Base-by-base conservation (phyloP, 2,113 vertebrate species). In the Petrocephalus microphthalmus region DNA sequence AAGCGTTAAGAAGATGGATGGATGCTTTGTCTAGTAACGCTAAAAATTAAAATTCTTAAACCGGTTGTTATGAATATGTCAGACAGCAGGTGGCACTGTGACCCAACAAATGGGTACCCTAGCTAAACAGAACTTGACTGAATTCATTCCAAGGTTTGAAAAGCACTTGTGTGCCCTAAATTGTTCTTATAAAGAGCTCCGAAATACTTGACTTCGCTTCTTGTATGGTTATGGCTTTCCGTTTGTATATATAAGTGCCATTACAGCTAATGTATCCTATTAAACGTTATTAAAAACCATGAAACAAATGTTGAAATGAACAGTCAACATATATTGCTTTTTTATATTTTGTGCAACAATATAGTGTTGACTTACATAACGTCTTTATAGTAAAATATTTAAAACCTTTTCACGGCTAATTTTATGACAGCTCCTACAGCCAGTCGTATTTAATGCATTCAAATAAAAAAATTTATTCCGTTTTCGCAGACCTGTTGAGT, bases 141-240 rank as follows among this genome's bases (percentile, higher is more conserved):
- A 94, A 94, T 94, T 93, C 92, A 92, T 92, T 94, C 93, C 93
- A 94, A 95, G 94, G 93, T 95, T 95, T 96, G 94, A 95, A 95
- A 95, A 95, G 94, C 94, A 95, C 94, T 96, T 95, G 94, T 95
- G 93, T 93, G 91, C 92, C 92, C 95, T 95, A 95, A 95, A 96
- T 94, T 95, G 95, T 95, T 95, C 94, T 95, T 95, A 95, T 94
- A 95, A 95, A 95, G 94, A 95, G 94, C 95, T 94, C 93, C 92
- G 93, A 94, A 96, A 95, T 95, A 95, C 94, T 96, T 96, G 95
- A 96, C 94, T 95, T 96, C 94, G 94, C 94, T 96, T 93, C 94
- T 94, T 94, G 94, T 94, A 93, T 94, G 93, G 94, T 94, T 95
- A 95, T 95, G 92, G 93, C 93, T 94, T 95, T 94, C 92, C 93